Base-by-base conservation (phyloP, 1,140 invertebrate species). In the Asbolus verrucosus region DNA sequence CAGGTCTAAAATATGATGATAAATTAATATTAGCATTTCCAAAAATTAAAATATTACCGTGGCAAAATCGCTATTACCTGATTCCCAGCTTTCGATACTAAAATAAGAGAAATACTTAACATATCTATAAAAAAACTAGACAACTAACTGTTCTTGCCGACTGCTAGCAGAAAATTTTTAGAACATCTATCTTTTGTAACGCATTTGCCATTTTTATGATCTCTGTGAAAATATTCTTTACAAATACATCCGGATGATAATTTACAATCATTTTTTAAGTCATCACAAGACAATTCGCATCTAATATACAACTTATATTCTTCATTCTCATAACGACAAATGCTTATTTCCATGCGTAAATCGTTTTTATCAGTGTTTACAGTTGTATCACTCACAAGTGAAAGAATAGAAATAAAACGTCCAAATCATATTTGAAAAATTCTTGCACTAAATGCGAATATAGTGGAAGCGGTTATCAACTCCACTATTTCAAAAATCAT, bases 331-430 rank as follows among this genome's bases (percentile, higher is more conserved):
- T n/a, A n/a, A n/a, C n/a, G n/a, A n/a, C n/a, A 46, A 1, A 3
- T 46, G 19, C 16, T 46, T 46, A 46, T 46, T 46, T 19, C 41
- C 41, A 4, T 46, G 41, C 18, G 19, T 46, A 18, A 46, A 46
- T 46, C 41, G 41, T 46, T 46, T 46, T 19, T 9, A 46, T 4
- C n/a, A 21, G 6, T 46, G 41, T n/a, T 6, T 18, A 6, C 15
- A 46, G 18, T 19, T 46, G 18, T n/a, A 18, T 19, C 16, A 0
- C 1, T 46, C 41, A 46, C 1, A 19, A 1, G 16, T 46, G 2
- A 16, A 46, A 46, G 41, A 16, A 46, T 16, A 46, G 1, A 16
- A 46, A n/a, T n/a, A 46, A 46, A 46, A 46, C 0, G 0, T 46
- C 15, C 18, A 46, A 16, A 19, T 6, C 6, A 18, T 9, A 18